These are phyloP conservation scores for Trilocha varians DNA, from an alignment of 2,888 invertebrate species.

Conservation along the genomic window DNA sequence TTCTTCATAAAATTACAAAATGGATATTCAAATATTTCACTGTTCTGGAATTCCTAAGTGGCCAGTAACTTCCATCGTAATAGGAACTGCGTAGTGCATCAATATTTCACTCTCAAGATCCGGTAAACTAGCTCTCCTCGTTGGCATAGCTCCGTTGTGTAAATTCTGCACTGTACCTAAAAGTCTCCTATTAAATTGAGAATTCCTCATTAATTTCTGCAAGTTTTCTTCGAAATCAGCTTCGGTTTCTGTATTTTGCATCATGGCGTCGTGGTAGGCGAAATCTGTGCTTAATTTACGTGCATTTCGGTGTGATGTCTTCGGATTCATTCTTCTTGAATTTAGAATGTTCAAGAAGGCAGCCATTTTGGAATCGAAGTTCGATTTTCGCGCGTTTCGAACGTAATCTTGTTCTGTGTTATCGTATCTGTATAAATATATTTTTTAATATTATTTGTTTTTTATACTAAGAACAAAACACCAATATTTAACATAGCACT, in stretches of 20 bases:
- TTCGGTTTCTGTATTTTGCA: constrained; percentile 11
- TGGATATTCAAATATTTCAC: constrained; percentile 7
- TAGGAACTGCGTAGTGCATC: constrained; percentile 38
- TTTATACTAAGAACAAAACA: too few relatives aligned
- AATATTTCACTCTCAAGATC: constrained; percentile 24
- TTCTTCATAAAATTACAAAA: not conserved
- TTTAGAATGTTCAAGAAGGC: not conserved
- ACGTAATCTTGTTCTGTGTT: constrained; percentile 14
- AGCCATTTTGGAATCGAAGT: not conserved
- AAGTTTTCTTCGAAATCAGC: constrained; percentile 26
- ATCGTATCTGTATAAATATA: constrained; percentile 6
- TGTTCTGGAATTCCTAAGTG: constrained; percentile 27
- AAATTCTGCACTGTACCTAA: constrained; percentile 7
- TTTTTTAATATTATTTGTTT: too few relatives aligned
- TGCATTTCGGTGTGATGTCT: not conserved
- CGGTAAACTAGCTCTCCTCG: constrained; percentile 6
- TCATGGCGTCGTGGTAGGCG: constrained; percentile 27
- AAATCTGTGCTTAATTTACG: constrained; percentile 15
- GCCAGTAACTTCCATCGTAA: constrained; percentile 36
- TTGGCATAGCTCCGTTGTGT: constrained; percentile 5
- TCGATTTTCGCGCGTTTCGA: constrained; percentile 11
- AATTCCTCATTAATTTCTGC: constrained; percentile 18
- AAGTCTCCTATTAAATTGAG: constrained; percentile 1
- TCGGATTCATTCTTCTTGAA: not conserved
- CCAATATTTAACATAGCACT: too few relatives aligned